Conservation (phyloP, 1,140 invertebrate species). For the Asbolus verrucosus region DNA sequence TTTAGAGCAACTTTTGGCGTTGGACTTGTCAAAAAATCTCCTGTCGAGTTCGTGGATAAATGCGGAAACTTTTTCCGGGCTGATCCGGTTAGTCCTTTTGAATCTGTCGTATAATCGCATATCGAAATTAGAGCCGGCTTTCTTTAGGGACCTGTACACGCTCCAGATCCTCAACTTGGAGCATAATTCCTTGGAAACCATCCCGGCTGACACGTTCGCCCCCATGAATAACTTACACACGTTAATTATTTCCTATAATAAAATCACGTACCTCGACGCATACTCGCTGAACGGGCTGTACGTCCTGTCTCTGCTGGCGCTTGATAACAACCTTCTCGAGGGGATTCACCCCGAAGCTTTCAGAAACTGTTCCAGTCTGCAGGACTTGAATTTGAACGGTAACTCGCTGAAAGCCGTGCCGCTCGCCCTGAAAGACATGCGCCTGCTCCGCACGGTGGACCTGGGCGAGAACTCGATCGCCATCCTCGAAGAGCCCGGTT, state of each 20-base stretch:
- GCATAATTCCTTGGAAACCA: slow-evolving; percentile 82
- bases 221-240: slow-evolving; percentile 88
- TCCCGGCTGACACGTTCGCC: slow-evolving; percentile 83
- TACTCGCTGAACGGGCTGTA: slow-evolving; percentile 83
- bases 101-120: slow-evolving; percentile 89
- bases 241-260: slow-evolving; percentile 82
- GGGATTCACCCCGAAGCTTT: slow-evolving; percentile 84
- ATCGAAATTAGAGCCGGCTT: slow-evolving; percentile 80
- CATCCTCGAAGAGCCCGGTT: slow-evolving; percentile 81
- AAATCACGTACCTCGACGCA: slow-evolving; percentile 80
- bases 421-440: slow-evolving; percentile 78
- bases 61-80: slow-evolving; percentile 83
- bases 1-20: slow-evolving; percentile 84
- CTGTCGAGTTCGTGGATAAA: slow-evolving; percentile 87
- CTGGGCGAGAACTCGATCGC: slow-evolving; percentile 86
- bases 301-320: slow-evolving; percentile 79
- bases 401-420: slow-evolving; percentile 87
- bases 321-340: slow-evolving; percentile 84
- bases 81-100: slow-evolving; percentile 86
- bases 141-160: slow-evolving; percentile 84
- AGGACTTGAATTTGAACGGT: slow-evolving; percentile 87
- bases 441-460: slow-evolving; percentile 83
- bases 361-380: slow-evolving; percentile 82
- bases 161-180: slow-evolving; percentile 85
- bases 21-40: slow-evolving; percentile 90